Base-by-base conservation (phyloP, 2,888 invertebrate genomes). In the Acanthosepion esculentum region DNA sequence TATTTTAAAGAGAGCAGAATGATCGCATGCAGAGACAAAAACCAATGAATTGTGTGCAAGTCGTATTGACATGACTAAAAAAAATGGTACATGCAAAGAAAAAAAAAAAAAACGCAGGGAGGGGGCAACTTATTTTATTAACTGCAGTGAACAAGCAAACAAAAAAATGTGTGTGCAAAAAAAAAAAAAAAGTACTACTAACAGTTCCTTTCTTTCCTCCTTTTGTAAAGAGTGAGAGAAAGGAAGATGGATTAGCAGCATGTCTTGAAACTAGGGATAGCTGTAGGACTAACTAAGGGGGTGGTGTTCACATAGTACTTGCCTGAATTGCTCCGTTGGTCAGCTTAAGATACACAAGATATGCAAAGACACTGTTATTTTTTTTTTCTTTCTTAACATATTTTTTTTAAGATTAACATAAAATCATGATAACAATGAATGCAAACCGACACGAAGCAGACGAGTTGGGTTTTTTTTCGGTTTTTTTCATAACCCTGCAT, bases 291-390 rank as follows among this genome's bases (percentile, higher is more conserved):
- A 78, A 78, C 78, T 78, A 78, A 12, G n/a, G 78, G 78, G 7
- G 26, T 23, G 64, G 41, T 29, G 50, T 92, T 93, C 18, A n/a
- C 93, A 93, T 10, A 50, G 93, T 93, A 93, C 93, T 93, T 93
- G 93, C 93, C 93, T 93, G 93, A 53, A 93, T 93, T 93, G 23
- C 93, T 93, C 93, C 93, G 53, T 48, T 93, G 93, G 93, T 50
- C 93, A 93, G 93, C 93, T 93, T 93, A 93, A 92, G 50, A 50
- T 93, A 53, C 53, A 48, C 48, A 93, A 78, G 48, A 92, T 50
- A 92, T n/a, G 50, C 48, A 48, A 93, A 93, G 92, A 59, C 48
- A 92, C 10, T 1, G 50, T 92, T 48, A 92, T 50, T 50, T 92
- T 20, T 92, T 92, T 92, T 41, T 41, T 41, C 41, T 41, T 2